Base-by-base conservation (phyloP, 2,888 invertebrate species). In the Rhorus exstirpatorius region DNA sequence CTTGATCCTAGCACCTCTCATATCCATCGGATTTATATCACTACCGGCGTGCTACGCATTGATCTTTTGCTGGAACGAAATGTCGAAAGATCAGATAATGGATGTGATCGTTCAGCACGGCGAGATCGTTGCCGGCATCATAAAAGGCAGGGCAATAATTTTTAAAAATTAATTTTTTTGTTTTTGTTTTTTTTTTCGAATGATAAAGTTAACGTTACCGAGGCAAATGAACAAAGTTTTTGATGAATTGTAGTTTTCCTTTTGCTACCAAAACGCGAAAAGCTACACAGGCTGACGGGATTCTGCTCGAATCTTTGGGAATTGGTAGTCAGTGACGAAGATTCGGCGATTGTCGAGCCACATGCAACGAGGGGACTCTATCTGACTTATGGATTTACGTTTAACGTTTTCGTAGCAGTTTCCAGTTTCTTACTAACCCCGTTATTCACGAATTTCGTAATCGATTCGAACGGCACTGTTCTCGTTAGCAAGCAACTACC, bases 241-340 rank as follows among this genome's bases (percentile, higher is more conserved):
- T 49, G 31, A 31, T 71, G 12, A 51, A 46, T 79, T 67, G 31
- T 49, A 79, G 79, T 60, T 17, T 14, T 67, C 4, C 35, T 68
- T 53, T 65, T 74, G 79, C 31, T 79, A 68, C 67, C 68, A 1
- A 79, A 75, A 75, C 79, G 79, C 44, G n/a, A 60, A 21, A 61
- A 75, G 14, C 53, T 80, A 21, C 6, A 24, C 17, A 60, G 61
- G 4, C 77, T 88, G 41, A 41, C 87, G 14, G 35, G 19, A 6
- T 8, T 35, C 21, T 85, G 84, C 68, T 84, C 85, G 35, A 26
- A 76, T 1, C 81, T 88, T 12, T 88, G 88, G 88, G 17, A 67
- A 2, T 19, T n/a, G 2, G 68, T 87, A 12, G 76, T 72, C 19
- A 14, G 26, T 0, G 31, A 21, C 0, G 85, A 87, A 26, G 85